Evolutionary conservation across 2,113 vertebrate genomes (phyloP).

Genomic region (Syngnathus floridae): DNA sequence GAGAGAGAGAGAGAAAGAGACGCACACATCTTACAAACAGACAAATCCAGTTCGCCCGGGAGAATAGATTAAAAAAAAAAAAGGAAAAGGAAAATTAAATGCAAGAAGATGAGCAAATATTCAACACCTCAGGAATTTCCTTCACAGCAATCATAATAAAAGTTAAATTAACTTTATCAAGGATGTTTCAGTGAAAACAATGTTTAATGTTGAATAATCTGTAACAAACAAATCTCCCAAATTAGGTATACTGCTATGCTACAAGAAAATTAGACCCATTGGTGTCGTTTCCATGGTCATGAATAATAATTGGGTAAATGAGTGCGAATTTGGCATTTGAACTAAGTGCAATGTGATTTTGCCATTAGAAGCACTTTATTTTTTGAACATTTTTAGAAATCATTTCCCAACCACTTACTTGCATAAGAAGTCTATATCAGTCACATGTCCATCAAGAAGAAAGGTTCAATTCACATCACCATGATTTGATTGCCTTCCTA

Average conservation of each 20-base stretch:
- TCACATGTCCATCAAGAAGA: not conserved
- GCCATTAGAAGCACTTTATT: not conserved
- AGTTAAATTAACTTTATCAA: slow-evolving; percentile 19
- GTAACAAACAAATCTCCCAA: slow-evolving; percentile 11
- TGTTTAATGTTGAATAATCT: not conserved
- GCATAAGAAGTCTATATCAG: not conserved
- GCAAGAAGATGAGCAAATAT: slow-evolving; percentile 33
- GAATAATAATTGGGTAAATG: not conserved
- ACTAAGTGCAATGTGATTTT: no score
- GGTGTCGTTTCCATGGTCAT: not conserved
- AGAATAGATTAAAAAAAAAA: slow-evolving; percentile 32
- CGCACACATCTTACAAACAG: slow-evolving; percentile 18
- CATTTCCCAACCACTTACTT: not conserved
- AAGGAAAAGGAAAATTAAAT: slow-evolving; percentile 11
- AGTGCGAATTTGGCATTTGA: slow-evolving; percentile 9
- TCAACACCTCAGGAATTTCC: slow-evolving; percentile 23
- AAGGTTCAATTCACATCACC: not conserved
- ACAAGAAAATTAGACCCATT: not conserved
- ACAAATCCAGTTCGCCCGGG: not conserved
- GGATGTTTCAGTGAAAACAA: slow-evolving; percentile 24
- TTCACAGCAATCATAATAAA: slow-evolving; percentile 31
- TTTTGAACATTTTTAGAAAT: not conserved
- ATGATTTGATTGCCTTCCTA: not conserved
- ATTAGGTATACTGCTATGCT: not conserved
- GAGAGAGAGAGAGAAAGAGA: slow-evolving; percentile 1